These are phyloP conservation scores for Aleadryas rufinucha DNA, from an alignment of 2,113 vertebrate species.

Conservation along the genomic window DNA sequence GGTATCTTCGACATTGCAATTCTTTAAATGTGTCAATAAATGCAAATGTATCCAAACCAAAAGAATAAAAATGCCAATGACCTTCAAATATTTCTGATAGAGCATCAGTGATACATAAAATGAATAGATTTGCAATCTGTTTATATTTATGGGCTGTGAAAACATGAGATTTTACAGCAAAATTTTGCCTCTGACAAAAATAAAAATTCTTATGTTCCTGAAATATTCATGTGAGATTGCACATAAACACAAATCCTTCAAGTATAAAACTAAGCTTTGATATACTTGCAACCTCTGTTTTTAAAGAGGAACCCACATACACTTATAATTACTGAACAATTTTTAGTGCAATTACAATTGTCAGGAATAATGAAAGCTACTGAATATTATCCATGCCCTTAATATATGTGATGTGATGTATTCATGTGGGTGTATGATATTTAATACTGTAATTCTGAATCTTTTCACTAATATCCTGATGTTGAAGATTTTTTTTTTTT, in stretches of 20 bases:
- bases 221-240: background rate
- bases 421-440: fast-evolving
- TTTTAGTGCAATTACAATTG: background rate
- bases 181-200: background rate
- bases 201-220: background rate
- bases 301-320: background rate
- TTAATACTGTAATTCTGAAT: background rate
- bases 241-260: background rate
- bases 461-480: background rate
- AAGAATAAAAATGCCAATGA: background rate
- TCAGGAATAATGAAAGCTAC: background rate
- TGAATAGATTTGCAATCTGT: background rate
- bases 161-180: background rate
- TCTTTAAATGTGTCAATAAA: background rate
- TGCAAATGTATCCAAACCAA: background rate
- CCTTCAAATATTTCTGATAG: background rate
- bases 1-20: background rate
- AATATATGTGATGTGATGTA: background rate
- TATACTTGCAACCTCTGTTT: background rate
- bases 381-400: background rate
- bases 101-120: background rate
- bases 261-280: background rate
- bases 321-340: background rate
- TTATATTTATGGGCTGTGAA: background rate
- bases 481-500: background rate